Percentiles rank a stretch among this genome's conserved stretches.
Conservation (phyloP, 2,888 invertebrate species). For the Lasioglossum leucozonium region DNA sequence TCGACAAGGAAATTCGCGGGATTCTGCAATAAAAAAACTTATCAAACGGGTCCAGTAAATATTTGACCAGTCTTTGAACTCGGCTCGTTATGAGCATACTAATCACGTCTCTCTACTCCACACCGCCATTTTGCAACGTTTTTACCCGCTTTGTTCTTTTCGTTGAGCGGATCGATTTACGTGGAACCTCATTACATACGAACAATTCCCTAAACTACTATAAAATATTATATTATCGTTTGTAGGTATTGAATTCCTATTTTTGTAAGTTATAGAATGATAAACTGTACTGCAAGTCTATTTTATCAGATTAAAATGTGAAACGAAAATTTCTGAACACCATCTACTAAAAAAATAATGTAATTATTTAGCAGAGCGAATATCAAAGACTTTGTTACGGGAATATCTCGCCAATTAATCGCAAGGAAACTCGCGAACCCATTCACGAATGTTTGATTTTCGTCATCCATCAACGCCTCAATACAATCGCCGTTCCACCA, state of each 20-base stretch:
- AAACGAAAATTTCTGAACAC: neutral
- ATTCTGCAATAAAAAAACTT: slow-evolving; percentile 80
- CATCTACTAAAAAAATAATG: neutral
- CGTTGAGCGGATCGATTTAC: neutral
- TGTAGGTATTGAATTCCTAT: too few relatives aligned
- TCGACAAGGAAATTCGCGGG: slow-evolving; percentile 60
- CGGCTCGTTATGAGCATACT: slow-evolving; percentile 76
- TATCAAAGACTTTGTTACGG: neutral
- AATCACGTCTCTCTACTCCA: slow-evolving; percentile 35
- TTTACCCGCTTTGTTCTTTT: neutral
- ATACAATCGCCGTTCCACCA: slow-evolving; percentile 77
- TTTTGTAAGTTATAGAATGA: too few relatives aligned
- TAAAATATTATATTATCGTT: too few relatives aligned
- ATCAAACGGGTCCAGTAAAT: slow-evolving; percentile 79
- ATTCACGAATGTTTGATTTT: slow-evolving; percentile 2
- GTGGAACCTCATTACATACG: too few relatives aligned
- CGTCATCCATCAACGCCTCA: slow-evolving; percentile 15
- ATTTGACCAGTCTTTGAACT: slow-evolving; percentile 80
- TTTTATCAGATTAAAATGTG: too few relatives aligned
- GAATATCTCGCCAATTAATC: neutral
- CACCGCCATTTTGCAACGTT: slow-evolving; percentile 4
- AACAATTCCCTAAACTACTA: too few relatives aligned
- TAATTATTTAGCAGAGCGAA: neutral
- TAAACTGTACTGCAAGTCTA: too few relatives aligned
- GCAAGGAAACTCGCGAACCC: neutral